Base-by-base conservation (phyloP, 2,113 vertebrate genomes). In the Oryzias melastigma region DNA sequence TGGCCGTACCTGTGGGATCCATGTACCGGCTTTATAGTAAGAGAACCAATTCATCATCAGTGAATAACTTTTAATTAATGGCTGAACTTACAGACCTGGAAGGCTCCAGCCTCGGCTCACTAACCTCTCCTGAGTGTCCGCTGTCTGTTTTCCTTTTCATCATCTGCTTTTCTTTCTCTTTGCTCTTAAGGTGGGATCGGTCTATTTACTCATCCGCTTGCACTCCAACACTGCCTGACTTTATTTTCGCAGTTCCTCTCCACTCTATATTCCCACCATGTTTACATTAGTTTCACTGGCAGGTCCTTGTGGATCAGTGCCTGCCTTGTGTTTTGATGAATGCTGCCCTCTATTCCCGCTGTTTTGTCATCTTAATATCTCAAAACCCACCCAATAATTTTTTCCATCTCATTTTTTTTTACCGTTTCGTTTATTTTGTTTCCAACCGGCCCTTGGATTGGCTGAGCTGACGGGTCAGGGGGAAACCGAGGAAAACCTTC, bases 41-140 rank as follows among this genome's bases (percentile, higher is more conserved):
- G 87, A 73, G 75, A 87, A 86, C 85, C 85, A 84, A 86, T 86
- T 84, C 60, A 88, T 85, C 79, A 85, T 82, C 82, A 84, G 84
- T 35, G 61, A 65, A 73, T 77, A 87, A 81, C 82, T 85, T 86
- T 88, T 89, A 87, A 90, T 90, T 84, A 88, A 83, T 57, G 76
- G 78, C 72, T 69, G 71, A 78, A 78, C 10, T 54, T 51, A 52
- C 5, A 1, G 68, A 77, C 59, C 73, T 79, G 77, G 87, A 73
- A 85, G 82, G 60, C 2, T 48, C 49, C 71, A 52, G 40, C 68
- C 72, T 70, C 69, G 52, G 75, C 78, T 53, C 41, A 42, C 50
- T 63, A 53, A 19, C 50, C 6, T 60, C 70, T 52, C 52, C n/a
- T 15, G 1, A 65, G 4, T 58, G 62, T 66, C 59, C 8, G 29